phyloP scores from a whole-genome alignment of 2,888 invertebrate species.

The Tiphia femorata region DNA sequence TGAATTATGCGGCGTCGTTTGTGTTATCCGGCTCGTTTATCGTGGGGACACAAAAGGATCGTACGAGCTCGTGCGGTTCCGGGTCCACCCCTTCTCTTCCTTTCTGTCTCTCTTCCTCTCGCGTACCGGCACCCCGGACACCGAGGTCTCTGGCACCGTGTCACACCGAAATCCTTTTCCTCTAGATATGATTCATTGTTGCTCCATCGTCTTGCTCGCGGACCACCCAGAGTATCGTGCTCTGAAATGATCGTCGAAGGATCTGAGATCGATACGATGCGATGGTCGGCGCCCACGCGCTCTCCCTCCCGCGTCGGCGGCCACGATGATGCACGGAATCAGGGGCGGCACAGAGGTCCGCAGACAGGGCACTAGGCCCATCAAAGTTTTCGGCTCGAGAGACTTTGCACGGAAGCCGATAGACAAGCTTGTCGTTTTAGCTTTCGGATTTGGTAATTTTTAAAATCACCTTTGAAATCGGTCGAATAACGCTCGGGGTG shows the following conservation, averaged over 20 bases:
- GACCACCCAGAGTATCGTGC: slow-evolving; percentile 64
- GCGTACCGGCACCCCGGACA: slow-evolving; percentile 21
- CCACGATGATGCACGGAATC: slow-evolving; percentile 54
- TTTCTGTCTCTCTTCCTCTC: neutral
- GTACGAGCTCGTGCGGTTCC: too few relatives aligned
- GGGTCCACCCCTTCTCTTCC: neutral
- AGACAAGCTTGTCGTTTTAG: too few relatives aligned
- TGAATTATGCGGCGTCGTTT: too few relatives aligned
- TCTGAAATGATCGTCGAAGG: slow-evolving; percentile 57
- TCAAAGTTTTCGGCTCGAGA: too few relatives aligned
- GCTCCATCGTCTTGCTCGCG: slow-evolving; percentile 37
- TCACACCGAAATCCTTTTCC: slow-evolving; percentile 51
- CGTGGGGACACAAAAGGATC: too few relatives aligned
- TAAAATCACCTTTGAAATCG: too few relatives aligned
- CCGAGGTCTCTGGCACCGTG: slow-evolving; percentile 34
- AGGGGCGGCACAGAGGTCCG: slow-evolving; percentile 43
- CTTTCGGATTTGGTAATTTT: too few relatives aligned
- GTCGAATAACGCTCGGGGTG: too few relatives aligned
- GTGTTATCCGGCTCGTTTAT: too few relatives aligned
- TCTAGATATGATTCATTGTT: slow-evolving; percentile 61
- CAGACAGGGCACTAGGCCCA: too few relatives aligned
- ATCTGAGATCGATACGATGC: slow-evolving; percentile 60
- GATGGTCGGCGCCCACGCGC: slow-evolving; percentile 63
- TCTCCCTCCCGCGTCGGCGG: slow-evolving; percentile 39
- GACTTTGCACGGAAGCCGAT: too few relatives aligned